phyloP scores from a whole-genome alignment of 2,888 invertebrate species.

The Callosobruchus maculatus region DNA sequence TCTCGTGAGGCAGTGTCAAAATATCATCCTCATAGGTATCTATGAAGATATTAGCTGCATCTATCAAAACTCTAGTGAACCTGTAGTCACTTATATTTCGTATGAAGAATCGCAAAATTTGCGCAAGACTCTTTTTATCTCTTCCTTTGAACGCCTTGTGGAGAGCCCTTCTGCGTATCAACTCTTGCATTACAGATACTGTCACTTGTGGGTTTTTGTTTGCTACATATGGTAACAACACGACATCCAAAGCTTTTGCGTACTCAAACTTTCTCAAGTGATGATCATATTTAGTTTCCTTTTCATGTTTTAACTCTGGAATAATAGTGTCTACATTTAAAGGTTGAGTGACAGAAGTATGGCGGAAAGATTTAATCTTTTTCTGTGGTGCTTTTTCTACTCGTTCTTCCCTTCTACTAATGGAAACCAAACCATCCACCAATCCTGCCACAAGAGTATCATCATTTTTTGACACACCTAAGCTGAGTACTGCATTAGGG shows the following conservation, averaged over 20 bases:
- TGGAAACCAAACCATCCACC: conserved; percentile 87
- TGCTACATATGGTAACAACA: conserved; percentile 58
- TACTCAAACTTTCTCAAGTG: conserved; percentile 78
- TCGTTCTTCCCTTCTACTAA: conserved; percentile 70
- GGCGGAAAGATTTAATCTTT: conserved; percentile 56
- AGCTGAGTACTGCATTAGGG: conserved; percentile 84
- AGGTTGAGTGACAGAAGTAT: conserved; percentile 35
- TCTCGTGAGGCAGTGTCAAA: conserved; percentile 59
- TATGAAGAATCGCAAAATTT: conserved; percentile 73
- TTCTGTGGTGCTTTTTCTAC: conserved; percentile 46
- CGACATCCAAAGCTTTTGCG: conserved; percentile 72
- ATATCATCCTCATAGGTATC: conserved; percentile 69
- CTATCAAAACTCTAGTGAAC: conserved; percentile 70
- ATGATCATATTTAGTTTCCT: conserved; percentile 62
- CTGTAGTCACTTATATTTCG: conserved; percentile 66
- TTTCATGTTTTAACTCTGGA: conserved; percentile 43
- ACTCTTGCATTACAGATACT: conserved; percentile 78
- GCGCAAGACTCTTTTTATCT: conserved; percentile 61
- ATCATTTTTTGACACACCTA: conserved; percentile 73
- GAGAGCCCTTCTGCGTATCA: conserved; percentile 78
- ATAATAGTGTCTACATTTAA: conserved; percentile 54
- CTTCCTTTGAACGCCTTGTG: conserved; percentile 71
- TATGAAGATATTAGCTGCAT: conserved; percentile 70
- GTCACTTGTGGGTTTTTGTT: conserved; percentile 72
- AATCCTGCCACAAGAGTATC: conserved; percentile 87